phyloP scores from a whole-genome alignment of 2,797 vertebrate species.

The Jordanella pulchra region DNA sequence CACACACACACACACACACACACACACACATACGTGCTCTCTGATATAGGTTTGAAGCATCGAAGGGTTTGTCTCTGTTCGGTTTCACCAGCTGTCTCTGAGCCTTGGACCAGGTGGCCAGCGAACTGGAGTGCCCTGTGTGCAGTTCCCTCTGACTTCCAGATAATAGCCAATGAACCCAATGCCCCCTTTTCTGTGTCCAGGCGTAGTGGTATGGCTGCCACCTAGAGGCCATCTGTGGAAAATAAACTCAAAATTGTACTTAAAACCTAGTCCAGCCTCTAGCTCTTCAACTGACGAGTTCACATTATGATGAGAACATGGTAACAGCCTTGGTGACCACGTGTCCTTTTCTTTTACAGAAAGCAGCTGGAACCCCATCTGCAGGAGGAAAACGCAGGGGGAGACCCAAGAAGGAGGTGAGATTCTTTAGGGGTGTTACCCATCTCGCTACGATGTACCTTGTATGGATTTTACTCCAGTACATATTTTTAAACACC shows the following conservation, averaged over 20 bases:
- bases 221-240: conserved; percentile 73
- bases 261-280: neutral
- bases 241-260: neutral
- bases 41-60: conserved; percentile 58
- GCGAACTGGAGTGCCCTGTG: conserved; percentile 81
- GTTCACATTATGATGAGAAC: conserved; percentile 3
- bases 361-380: conserved; percentile 85
- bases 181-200: conserved; percentile 71
- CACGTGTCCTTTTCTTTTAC: conserved; percentile 24
- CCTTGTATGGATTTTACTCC: neutral
- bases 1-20: conserved; percentile 27
- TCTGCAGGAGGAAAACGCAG: conserved; percentile 87
- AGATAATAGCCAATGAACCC: conserved; percentile 85
- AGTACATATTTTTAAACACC: neutral
- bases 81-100: conserved; percentile 83
- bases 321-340: neutral
- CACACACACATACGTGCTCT: conserved; percentile 21
- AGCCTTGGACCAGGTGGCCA: conserved; percentile 82
- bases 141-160: conserved; percentile 82
- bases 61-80: conserved; percentile 64
- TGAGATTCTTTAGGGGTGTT: conserved; percentile 61
- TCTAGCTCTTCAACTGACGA: neutral
- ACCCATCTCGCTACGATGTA: too few species aligned
- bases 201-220: conserved; percentile 43
- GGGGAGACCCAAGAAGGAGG: conserved; percentile 94